Evolutionary conservation across 2,113 vertebrate species (phyloP), one percentile per base, ranked within the genome.

Genomic region (Sinocyclocheilus grahami): DNA sequence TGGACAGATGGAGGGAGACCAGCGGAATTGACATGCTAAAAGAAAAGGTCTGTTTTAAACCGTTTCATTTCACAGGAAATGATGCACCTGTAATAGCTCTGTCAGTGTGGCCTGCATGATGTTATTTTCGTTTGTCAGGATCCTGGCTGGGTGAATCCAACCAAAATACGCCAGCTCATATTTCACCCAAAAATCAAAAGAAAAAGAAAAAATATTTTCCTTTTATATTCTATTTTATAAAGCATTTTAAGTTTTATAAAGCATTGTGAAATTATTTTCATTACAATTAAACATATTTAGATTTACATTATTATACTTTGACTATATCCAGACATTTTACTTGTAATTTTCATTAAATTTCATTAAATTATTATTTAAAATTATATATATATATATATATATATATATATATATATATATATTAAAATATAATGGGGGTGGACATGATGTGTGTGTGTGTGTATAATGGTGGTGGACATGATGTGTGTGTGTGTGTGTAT

Each of bases 21-120:
- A 27, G 58, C 3, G 37, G 13, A 65, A 55, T 37, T 78, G 76
- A 69, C 30, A 37, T 79, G 22, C 58, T 62, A 39, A 76, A 51
- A 77, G 53, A 62, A 75, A 46, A 63, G 39, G 6, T 39, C 22
- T n/a, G 24, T 75, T n/a, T 85, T 42, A 65, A 46, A 76, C 55
- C 10, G 58, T 85, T 18, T 77, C 72, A 85, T 46, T 72, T 84
- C 30, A 82, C 62, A 82, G 62, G 58, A 63, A 63, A 48, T 82
- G 37, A 82, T 82, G 80, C 42, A 71, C 24, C 42, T 71, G 10
- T 53, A 30, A 53, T 82, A 48, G n/a, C 33, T 46, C 39, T 65
- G 82, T 55, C 51, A 78, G 48, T 78, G n/a, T 30, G 76, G 16
- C 46, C 27, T 27, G 30, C 30, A 30, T 30, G 24, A 12, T 79